These are phyloP conservation scores for Hylyphantes graminicola DNA, from an alignment of 1,140 invertebrate genomes.

Conservation along the genomic window DNA sequence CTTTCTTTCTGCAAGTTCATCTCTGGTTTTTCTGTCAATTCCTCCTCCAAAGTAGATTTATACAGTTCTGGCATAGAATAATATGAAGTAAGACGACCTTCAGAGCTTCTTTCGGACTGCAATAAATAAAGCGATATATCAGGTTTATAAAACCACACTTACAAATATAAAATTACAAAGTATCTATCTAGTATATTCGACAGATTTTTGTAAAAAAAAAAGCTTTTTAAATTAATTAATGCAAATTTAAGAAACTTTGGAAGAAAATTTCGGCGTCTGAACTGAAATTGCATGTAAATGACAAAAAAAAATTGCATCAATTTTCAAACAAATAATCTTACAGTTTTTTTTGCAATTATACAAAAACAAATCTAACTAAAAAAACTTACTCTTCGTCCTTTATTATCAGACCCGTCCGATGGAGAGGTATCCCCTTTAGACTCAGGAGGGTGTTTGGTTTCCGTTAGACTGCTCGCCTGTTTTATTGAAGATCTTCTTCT, in stretches of 20 bases:
- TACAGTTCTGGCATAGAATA: conserved; percentile 64
- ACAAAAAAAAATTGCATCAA: too few relatives aligned
- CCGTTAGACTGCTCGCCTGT: neutral
- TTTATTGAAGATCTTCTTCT: conserved; percentile 8
- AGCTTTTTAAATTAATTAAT: too few relatives aligned
- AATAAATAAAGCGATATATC: neutral
- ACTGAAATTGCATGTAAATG: too few relatives aligned
- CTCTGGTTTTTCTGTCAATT: conserved; percentile 34
- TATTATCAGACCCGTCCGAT: neutral
- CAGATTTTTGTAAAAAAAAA: too few relatives aligned
- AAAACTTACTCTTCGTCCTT: conserved; percentile 3
- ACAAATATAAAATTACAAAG: too few relatives aligned
- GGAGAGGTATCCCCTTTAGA: neutral
- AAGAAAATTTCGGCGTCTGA: too few relatives aligned
- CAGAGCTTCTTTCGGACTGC: conserved; percentile 23
- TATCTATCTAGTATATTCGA: too few relatives aligned
- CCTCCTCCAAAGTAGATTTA: conserved; percentile 13
- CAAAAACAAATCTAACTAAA: too few relatives aligned
- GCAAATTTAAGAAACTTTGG: too few relatives aligned
- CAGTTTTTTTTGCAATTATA: too few relatives aligned
- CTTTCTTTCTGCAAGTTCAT: conserved; percentile 21
- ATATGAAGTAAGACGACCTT: conserved; percentile 60
- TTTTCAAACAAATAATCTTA: too few relatives aligned
- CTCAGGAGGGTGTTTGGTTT: conserved; percentile 2
- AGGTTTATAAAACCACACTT: neutral